These are phyloP conservation scores for Andrena fulva DNA, from an alignment of 2,888 invertebrate genomes.

Conservation along the genomic window DNA sequence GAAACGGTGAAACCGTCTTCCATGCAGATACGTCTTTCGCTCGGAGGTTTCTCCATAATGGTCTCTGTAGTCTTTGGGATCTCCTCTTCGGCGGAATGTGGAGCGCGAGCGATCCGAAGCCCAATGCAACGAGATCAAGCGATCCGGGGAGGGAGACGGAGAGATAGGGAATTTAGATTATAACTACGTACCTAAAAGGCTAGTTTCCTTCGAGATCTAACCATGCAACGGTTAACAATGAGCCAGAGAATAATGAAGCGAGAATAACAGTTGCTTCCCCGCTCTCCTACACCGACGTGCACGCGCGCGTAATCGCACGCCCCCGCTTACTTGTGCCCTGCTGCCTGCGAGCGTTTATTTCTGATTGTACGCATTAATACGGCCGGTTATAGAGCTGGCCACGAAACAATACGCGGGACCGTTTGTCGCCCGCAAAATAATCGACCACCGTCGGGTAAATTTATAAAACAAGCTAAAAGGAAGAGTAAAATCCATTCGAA, in stretches of 20 bases:
- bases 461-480: not conserved
- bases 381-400: not conserved
- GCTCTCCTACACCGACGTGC: not conserved
- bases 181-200: slow-evolving; percentile 49
- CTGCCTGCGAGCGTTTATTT: not conserved
- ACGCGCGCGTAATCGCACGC: not conserved
- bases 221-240: slow-evolving; percentile 57
- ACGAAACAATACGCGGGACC: not conserved
- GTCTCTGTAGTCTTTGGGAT: slow-evolving; percentile 28
- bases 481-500: not conserved
- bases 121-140: slow-evolving; percentile 35
- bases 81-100: slow-evolving; percentile 32
- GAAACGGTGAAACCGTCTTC: slow-evolving; percentile 15
- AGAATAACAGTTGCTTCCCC: slow-evolving; percentile 60
- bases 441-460: not conserved
- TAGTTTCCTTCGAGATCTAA: slow-evolving; percentile 66
- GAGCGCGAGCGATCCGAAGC: slow-evolving; percentile 18
- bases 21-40: slow-evolving; percentile 1
- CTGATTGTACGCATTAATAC: slow-evolving; percentile 10
- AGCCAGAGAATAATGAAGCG: slow-evolving; percentile 53
- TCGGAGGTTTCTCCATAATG: slow-evolving; percentile 16
- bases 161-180: slow-evolving; percentile 66
- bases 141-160: slow-evolving; percentile 46
- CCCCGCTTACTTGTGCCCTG: not conserved
- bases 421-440: not conserved